Evolutionary conservation across 2,888 invertebrate species (phyloP).

Genomic region (Pachydiplax longipennis): DNA sequence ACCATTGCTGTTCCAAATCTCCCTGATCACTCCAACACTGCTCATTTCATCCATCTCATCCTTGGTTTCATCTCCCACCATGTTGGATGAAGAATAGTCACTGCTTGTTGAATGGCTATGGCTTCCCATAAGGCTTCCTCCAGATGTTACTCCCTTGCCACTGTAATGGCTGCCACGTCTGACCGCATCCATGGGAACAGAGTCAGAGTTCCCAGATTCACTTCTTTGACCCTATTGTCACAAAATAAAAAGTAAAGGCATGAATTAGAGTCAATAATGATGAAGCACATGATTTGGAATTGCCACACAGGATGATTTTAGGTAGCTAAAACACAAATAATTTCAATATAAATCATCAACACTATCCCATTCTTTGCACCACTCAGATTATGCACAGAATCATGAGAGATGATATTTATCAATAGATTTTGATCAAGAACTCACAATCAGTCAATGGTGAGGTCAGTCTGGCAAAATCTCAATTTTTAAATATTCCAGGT

Average conservation of each 20-base stretch:
- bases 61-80: constrained; percentile 11
- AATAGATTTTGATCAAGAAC: too few species aligned
- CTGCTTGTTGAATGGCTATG: constrained; percentile 1
- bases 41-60: constrained; percentile 7
- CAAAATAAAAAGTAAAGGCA: neutral
- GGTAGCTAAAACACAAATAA: too few species aligned
- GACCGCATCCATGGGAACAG: constrained; percentile 53
- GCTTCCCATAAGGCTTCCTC: neutral
- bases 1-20: neutral
- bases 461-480: too few species aligned
- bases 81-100: neutral
- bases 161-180: neutral
- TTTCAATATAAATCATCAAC: too few species aligned
- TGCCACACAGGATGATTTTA: too few species aligned
- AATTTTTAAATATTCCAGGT: too few species aligned
- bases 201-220: constrained; percentile 67
- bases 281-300: too few species aligned
- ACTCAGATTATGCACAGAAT: too few species aligned
- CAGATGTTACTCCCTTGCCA: constrained; percentile 53
- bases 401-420: too few species aligned
- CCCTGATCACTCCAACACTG: neutral
- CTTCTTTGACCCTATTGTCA: constrained; percentile 61
- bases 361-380: too few species aligned
- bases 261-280: too few species aligned
- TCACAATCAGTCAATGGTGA: too few species aligned